phyloP scores from a whole-genome alignment of 2,888 invertebrate species.

The Melanostoma scalare region DNA sequence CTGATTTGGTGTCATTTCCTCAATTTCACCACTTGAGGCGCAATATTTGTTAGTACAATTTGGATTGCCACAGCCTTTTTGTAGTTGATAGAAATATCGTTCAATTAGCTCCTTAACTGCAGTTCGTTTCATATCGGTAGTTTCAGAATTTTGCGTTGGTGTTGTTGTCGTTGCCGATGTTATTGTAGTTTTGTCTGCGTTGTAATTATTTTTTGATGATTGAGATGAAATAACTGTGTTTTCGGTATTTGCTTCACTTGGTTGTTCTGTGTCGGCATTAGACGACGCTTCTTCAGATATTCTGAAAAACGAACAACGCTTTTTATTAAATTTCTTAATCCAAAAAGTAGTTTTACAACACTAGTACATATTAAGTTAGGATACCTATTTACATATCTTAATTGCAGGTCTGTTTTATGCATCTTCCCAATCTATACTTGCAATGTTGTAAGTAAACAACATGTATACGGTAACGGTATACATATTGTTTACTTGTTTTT shows the following conservation, averaged over 20 bases:
- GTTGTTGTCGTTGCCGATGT: slow-evolving; percentile 52
- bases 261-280: slow-evolving; percentile 25
- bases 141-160: slow-evolving; percentile 70
- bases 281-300: slow-evolving; percentile 74
- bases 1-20: slow-evolving; percentile 90
- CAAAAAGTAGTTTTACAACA: background rate
- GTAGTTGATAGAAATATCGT: slow-evolving; percentile 95
- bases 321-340: background rate
- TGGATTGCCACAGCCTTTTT: slow-evolving; percentile 95
- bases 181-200: slow-evolving; percentile 46
- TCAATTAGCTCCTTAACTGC: slow-evolving; percentile 94
- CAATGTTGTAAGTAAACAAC: too few relatives aligned
- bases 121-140: slow-evolving; percentile 87
- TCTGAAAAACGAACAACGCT: slow-evolving; percentile 37
- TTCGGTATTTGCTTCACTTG: slow-evolving; percentile 42
- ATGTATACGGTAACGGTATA: too few relatives aligned
- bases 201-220: slow-evolving; percentile 53
- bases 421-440: too few relatives aligned
- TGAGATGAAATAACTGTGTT: slow-evolving; percentile 66
- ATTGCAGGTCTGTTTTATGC: too few relatives aligned
- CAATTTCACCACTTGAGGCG: slow-evolving; percentile 94
- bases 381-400: too few relatives aligned
- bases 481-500: too few relatives aligned
- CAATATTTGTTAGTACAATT: slow-evolving; percentile 93
- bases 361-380: background rate